Percentiles rank a stretch among this genome's conserved stretches.
Conservation (phyloP, 2,797 vertebrate genomes). For the Neosalanx taihuensis region DNA sequence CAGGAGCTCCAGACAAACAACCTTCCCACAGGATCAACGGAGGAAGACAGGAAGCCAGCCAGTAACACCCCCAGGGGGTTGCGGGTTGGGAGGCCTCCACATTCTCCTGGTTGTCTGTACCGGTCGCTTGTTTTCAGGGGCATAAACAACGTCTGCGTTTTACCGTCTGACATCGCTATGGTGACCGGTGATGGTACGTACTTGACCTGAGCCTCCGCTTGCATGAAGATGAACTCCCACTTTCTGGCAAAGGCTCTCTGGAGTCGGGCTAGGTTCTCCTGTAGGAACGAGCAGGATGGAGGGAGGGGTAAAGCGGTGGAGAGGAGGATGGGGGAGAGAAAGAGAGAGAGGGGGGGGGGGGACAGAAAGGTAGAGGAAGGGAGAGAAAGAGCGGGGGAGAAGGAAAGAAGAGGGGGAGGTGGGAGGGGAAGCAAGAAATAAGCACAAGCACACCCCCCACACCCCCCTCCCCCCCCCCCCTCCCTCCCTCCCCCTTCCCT, state of each 20-base stretch:
- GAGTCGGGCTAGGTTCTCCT: slow-evolving; percentile 97
- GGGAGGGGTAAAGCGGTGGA: not conserved
- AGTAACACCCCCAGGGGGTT: no score
- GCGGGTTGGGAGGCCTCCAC: not conserved
- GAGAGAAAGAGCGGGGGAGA: not conserved
- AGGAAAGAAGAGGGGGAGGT: not conserved
- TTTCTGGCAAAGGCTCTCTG: slow-evolving; percentile 98
- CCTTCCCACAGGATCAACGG: no score
- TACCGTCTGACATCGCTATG: slow-evolving; percentile 47
- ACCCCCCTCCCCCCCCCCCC: no score
- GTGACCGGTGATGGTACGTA: slow-evolving; percentile 76
- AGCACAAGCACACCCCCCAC: not conserved
- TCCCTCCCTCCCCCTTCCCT: not conserved
- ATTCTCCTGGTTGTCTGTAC: no score
- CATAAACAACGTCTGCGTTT: slow-evolving; percentile 30
- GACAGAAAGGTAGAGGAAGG: not conserved
- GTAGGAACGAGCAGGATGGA: slow-evolving; percentile 26
- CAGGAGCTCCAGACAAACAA: no score
- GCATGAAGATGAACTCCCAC: slow-evolving; percentile 99
- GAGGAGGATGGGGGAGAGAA: not conserved
- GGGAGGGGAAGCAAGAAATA: not conserved
- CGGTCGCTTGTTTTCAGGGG: slow-evolving; percentile 5
- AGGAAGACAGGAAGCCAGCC: no score
- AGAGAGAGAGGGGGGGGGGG: not conserved
- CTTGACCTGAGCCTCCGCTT: slow-evolving; percentile 99